Evolutionary conservation across 1,140 invertebrate genomes (phyloP), one percentile per base, ranked within the genome.

Genomic region (Aphaenogaster rudis): DNA sequence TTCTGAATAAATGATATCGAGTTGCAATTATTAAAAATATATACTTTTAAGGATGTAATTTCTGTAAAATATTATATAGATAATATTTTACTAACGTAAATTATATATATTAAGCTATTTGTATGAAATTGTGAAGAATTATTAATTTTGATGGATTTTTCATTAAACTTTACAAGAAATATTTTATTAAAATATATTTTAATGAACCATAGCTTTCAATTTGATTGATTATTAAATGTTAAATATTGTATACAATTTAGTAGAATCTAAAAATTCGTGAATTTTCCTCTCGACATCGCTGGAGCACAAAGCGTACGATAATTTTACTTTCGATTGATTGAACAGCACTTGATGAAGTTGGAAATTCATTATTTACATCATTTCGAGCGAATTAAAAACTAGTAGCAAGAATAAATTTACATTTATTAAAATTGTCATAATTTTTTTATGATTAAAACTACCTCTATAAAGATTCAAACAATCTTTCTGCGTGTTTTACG

Each of bases 181-280:
- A 78, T 63, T n/a, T 63, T 17, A n/a, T 77, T 48, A 11, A 54
- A 77, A 63, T 78, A n/a, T 33, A 9, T 63, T 78, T 78, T n/a
- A 33, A 15, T 45, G 8, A 36, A n/a, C 28, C 21, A 2, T 21
- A 36, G 17, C 17, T 50, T 79, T 79, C 39, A 39, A 66, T 66
- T 79, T 39, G 8, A 79, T 36, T n/a, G 15, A 78, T 36, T 63
- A 50, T 78, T 78, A 64, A 64, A 78, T 64, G 4, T 28, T 61
- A 59, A 59, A 48, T 48, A 15, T 48, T 54, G 36, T 54, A 39
- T 36, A 39, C 39, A 48, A 64, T 66, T 66, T 39, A 33, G 1
- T 39, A 15, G 33, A 39, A 39, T 39, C n/a, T n/a, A 33, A 64
- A 36, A 64, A 64, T 64, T 33, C 7, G 3, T 33, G 1, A 63